Conservation (phyloP, 2,888 invertebrate species). For the Stictocephala bisonia region DNA sequence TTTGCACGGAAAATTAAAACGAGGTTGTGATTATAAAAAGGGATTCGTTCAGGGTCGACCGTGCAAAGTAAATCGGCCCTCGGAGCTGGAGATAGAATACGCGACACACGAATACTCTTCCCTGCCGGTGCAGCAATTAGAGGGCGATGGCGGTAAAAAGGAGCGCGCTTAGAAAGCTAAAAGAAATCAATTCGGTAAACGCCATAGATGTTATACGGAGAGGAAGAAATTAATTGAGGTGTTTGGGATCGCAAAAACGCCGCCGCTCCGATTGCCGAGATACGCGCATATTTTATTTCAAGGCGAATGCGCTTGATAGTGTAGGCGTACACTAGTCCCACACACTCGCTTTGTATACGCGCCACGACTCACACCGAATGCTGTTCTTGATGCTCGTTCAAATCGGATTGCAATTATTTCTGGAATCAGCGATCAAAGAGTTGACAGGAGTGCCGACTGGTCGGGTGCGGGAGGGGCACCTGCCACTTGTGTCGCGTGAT, state of each 20-base stretch:
- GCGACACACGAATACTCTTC: conserved; percentile 16
- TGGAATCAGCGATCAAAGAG: conserved; percentile 30
- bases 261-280: conserved; percentile 36
- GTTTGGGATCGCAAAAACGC: conserved; percentile 49
- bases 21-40: conserved; percentile 27
- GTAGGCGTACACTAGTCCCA: background rate
- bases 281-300: conserved; percentile 15
- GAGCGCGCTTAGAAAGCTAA: conserved; percentile 43
- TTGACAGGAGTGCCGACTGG: background rate
- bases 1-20: conserved; percentile 37
- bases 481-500: conserved; percentile 7
- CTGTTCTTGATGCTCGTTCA: conserved; percentile 32
- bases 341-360: conserved; percentile 15
- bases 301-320: conserved; percentile 7
- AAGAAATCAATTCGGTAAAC: conserved; percentile 56
- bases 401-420: conserved; percentile 37
- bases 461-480: too few relatives aligned
- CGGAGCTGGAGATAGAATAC: background rate
- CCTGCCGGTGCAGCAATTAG: conserved; percentile 43
- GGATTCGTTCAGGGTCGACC: conserved; percentile 21
- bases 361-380: conserved; percentile 9
- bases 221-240: conserved; percentile 60
- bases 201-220: conserved; percentile 58
- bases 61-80: conserved; percentile 24
- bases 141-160: conserved; percentile 36